A percentile compares a stretch with the other conserved stretches of the same genome.
phyloP scores from a whole-genome alignment of 2,888 invertebrate genomes.

The Xestia sexstrigata region DNA sequence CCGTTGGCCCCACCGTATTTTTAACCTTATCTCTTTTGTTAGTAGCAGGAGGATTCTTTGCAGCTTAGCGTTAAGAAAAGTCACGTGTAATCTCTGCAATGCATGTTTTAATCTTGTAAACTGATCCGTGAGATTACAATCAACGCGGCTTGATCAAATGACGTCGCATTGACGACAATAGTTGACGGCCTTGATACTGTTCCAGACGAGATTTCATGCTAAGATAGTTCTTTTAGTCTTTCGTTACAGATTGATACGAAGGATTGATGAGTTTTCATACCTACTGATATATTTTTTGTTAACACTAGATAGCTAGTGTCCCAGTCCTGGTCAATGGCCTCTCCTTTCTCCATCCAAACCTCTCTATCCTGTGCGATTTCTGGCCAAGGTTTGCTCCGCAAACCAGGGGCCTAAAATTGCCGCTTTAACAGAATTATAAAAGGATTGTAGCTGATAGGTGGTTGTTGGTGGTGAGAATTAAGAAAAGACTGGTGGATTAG shows the following conservation, averaged over 20 bases:
- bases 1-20: no score
- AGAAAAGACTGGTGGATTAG: no score
- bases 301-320: background rate
- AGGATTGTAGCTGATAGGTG: no score
- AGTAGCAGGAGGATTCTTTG: no score
- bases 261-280: background rate
- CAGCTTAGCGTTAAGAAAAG: background rate
- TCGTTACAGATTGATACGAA: background rate
- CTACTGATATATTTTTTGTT: background rate
- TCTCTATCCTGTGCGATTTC: background rate
- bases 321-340: background rate
- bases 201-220: conserved; percentile 10
- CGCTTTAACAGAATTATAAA: no score
- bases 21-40: no score
- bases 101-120: conserved; percentile 6
- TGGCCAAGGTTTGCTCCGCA: background rate
- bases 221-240: conserved; percentile 23
- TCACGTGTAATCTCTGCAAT: conserved; percentile 11
- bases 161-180: background rate
- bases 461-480: no score
- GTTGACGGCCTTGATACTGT: conserved; percentile 16
- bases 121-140: conserved; percentile 34
- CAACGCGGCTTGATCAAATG: conserved; percentile 28
- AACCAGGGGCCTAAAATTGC: no score
- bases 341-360: background rate